These are phyloP conservation scores for Ptilorrhoa leucosticta DNA, from an alignment of 2,113 vertebrate species.

Conservation along the genomic window DNA sequence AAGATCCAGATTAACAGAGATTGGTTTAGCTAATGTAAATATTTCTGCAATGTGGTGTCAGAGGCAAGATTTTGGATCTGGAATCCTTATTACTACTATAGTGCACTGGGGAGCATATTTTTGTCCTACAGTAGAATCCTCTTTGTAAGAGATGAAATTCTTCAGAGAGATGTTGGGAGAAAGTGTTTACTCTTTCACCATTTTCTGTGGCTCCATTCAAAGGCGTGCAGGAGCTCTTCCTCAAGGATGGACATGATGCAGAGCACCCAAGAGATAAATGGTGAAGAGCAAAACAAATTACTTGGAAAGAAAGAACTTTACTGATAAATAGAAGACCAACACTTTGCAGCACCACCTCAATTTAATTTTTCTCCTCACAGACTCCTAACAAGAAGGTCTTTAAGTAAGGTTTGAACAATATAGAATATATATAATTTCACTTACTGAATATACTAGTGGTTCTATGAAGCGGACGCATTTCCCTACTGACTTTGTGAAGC, in stretches of 20 bases:
- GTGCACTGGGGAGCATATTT: neutral
- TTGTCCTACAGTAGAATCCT: neutral
- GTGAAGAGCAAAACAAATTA: neutral
- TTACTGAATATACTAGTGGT: neutral
- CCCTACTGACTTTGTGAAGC: neutral
- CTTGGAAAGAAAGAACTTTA: neutral
- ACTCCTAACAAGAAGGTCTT: neutral
- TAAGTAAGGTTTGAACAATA: neutral
- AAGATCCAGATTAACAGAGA: neutral
- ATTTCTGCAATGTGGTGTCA: neutral
- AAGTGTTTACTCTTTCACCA: neutral
- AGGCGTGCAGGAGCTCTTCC: neutral
- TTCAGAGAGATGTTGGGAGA: neutral
- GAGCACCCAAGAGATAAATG: neutral
- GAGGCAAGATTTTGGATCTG: neutral
- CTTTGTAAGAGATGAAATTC: neutral
- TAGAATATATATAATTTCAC: neutral
- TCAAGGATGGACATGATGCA: neutral
- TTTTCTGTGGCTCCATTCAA: neutral
- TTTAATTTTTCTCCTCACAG: neutral
- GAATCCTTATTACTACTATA: neutral
- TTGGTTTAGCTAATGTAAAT: neutral
- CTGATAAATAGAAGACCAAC: neutral
- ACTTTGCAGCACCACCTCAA: neutral
- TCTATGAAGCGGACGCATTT: neutral